Evolutionary conservation across 2,113 vertebrate genomes (phyloP), one percentile per base, ranked within the genome.

Genomic region (Python bivittatus): DNA sequence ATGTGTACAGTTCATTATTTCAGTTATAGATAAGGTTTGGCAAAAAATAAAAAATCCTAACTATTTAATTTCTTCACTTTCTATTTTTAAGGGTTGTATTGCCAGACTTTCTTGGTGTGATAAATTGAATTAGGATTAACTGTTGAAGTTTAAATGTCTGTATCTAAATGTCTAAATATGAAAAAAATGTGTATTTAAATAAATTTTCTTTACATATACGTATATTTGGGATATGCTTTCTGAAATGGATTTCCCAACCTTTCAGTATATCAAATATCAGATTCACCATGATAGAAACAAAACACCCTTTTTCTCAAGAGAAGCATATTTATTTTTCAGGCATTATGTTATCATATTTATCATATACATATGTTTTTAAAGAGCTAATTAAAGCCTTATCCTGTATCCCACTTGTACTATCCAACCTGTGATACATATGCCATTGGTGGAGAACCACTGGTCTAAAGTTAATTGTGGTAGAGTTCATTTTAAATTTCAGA

Each of bases 401-500:
- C n/a, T 38, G 29, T 38, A 88, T 57, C 57, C n/a, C 20, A 4
- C 33, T 1, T 56, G 22, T 88, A 23, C 42, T 90, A 7, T 79
- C 17, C 38, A 79, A 79, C 6, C 68, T 6, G 15, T 38, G 17
- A 38, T 79, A 38, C 38, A 17, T 33, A 22, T n/a, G 29, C 3
- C 29, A 68, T 68, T 38, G 68, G 17, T 38, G 33, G 68, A 33
- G 68, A 20, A 20, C 17, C 68, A 79, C 17, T 88, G 88, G 33
- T 33, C 90, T 79, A 93, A 52, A 86, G 93, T 42, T 90, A 92
- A 90, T 89, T 94, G 7, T 95, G 86, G 61, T 56, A 83, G 53
- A 92, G 44, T 91, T 95, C n/a, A 57, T 57, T 92, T 96, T 95
- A 56, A 93, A 95, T 93, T 93, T 64, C 86, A 97, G 97, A 95